Conservation (phyloP, 1,140 invertebrate species). For the Elymnias hypermnestra region DNA sequence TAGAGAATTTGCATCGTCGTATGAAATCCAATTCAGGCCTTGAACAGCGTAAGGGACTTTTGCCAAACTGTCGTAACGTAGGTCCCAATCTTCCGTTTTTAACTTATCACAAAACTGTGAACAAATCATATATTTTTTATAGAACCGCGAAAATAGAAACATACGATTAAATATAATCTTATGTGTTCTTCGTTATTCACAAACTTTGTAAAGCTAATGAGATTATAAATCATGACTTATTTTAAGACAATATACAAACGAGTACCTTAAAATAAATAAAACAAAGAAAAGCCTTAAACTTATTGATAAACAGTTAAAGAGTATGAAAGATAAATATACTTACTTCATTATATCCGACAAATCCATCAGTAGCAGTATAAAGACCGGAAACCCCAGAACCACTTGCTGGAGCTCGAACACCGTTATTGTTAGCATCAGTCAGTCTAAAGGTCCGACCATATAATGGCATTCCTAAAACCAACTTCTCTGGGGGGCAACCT, state of each 20-base stretch:
- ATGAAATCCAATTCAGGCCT: constrained; percentile 84
- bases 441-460: constrained; percentile 84
- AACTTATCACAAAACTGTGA: constrained; percentile 48
- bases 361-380: constrained; percentile 83
- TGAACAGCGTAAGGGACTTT: constrained; percentile 77
- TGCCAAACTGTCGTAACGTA: constrained; percentile 31
- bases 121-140: background rate
- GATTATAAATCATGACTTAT: too few species aligned
- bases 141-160: too few species aligned
- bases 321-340: background rate
- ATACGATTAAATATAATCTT: too few species aligned
- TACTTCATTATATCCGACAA: constrained; percentile 87
- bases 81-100: constrained; percentile 40
- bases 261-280: too few species aligned
- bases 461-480: constrained; percentile 82
- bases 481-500: constrained; percentile 79
- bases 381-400: constrained; percentile 80
- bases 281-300: too few species aligned
- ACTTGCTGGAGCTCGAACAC: constrained; percentile 74
- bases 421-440: constrained; percentile 51
- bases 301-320: too few species aligned
- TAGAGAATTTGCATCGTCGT: constrained; percentile 80
- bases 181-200: too few species aligned
- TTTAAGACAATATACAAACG: too few species aligned
- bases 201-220: too few species aligned